phyloP scores from a whole-genome alignment of 2,888 invertebrate genomes.

The Heteropelma amictum region DNA sequence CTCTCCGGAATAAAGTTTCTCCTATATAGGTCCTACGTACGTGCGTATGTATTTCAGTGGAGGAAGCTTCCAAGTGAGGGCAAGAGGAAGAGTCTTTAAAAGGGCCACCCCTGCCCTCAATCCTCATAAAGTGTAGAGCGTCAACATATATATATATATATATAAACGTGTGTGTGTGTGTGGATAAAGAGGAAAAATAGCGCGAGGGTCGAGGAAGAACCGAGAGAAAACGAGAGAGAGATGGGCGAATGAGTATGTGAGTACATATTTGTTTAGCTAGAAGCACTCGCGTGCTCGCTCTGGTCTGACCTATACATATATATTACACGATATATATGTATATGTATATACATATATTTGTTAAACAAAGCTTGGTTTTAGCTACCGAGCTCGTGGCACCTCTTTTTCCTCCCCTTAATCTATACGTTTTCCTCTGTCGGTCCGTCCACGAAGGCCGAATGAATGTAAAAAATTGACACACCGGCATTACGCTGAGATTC shows the following conservation, averaged over 20 bases:
- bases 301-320: conserved; percentile 55
- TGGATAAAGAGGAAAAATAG: conserved; percentile 26
- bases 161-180: no score
- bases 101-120: conserved; percentile 61
- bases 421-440: conserved; percentile 50
- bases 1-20: conserved; percentile 31
- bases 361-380: conserved; percentile 40
- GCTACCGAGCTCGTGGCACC: conserved; percentile 38
- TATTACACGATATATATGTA: neutral
- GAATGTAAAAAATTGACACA: conserved; percentile 68
- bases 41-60: conserved; percentile 32
- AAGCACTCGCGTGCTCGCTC: conserved; percentile 72
- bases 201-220: conserved; percentile 54
- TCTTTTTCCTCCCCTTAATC: conserved; percentile 22
- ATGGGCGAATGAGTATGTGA: conserved; percentile 77
- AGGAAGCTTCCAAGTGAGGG: conserved; percentile 57
- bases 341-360: neutral
- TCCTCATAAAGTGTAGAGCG: conserved; percentile 47
- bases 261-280: conserved; percentile 77
- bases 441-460: conserved; percentile 61
- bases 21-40: neutral
- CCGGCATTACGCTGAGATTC: neutral
- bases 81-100: conserved; percentile 74
- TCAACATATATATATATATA: no score
- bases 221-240: no score